A percentile compares a stretch with the other conserved stretches of the same genome.
These are phyloP conservation scores for Dolomedes plantarius DNA, from an alignment of 2,888 invertebrate genomes.

Conservation along the genomic window DNA sequence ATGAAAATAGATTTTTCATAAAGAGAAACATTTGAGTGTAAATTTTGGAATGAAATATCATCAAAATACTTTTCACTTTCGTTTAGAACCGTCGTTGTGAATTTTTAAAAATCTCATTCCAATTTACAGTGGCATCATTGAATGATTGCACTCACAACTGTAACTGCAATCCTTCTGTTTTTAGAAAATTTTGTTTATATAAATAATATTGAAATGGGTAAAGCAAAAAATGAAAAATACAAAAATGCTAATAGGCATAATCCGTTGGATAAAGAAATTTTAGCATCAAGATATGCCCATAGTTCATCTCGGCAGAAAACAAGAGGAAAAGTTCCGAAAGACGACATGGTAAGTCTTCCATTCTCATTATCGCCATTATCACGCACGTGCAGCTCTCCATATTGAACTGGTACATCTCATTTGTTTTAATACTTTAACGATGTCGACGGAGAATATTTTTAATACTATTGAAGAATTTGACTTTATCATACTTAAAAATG, in stretches of 20 bases:
- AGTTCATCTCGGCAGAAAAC: constrained; percentile 82
- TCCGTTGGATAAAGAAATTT: constrained; percentile 86
- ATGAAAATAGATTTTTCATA: no score
- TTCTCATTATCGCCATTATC: background rate
- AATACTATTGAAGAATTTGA: constrained; percentile 47
- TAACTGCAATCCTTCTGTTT: no score
- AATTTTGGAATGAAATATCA: no score
- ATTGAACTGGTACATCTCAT: background rate
- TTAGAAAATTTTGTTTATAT: no score
- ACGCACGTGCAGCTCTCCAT: constrained; percentile 26
- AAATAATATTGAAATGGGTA: constrained; percentile 82
- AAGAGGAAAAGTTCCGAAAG: constrained; percentile 83
- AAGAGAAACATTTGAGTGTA: no score
- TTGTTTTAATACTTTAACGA: background rate
- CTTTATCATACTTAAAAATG: constrained; percentile 51
- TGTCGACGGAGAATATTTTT: constrained; percentile 5
- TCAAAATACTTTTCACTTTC: no score
- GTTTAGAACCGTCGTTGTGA: no score
- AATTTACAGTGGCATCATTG: no score
- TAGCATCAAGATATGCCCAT: constrained; percentile 82
- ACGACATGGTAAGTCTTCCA: constrained; percentile 82
- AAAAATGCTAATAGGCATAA: constrained; percentile 79
- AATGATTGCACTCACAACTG: no score
- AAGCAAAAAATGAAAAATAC: constrained; percentile 84
- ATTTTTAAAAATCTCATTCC: no score